Evolutionary conservation across 2,888 invertebrate species (phyloP).

Genomic region (Blastobasis adustella): DNA sequence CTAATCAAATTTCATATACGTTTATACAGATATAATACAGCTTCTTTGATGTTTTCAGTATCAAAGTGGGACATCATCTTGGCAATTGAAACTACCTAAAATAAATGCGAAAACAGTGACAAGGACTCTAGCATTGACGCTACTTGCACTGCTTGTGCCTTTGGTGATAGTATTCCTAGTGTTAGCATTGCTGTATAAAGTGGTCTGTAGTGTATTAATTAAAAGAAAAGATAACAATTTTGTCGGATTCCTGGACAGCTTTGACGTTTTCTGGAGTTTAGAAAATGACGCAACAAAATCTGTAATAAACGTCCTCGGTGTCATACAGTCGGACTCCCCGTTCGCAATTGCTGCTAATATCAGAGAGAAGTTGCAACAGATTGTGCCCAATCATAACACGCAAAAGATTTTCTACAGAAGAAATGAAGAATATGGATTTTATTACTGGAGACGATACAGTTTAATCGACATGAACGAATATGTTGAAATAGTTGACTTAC

Average conservation of each 20-base stretch:
- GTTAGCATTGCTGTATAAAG: conserved; percentile 32
- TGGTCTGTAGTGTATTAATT: conserved; percentile 35
- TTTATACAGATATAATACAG: too few species aligned
- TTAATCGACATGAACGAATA: conserved; percentile 51
- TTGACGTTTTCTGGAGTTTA: conserved; percentile 70
- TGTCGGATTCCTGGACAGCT: conserved; percentile 61
- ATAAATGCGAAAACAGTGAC: conserved; percentile 13
- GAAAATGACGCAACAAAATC: conserved; percentile 59
- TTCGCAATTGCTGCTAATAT: conserved; percentile 27
- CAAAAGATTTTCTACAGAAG: conserved; percentile 60
- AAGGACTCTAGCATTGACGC: conserved; percentile 18
- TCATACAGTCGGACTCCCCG: conserved; percentile 48
- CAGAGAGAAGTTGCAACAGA: conserved; percentile 28
- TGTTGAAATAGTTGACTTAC: conserved; percentile 50
- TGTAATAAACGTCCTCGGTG: conserved; percentile 62
- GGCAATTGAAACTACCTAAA: conserved; percentile 12
- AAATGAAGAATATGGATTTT: conserved; percentile 61
- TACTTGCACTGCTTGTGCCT: conserved; percentile 28
- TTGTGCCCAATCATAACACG: conserved; percentile 20
- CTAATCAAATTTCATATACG: too few species aligned
- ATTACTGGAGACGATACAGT: conserved; percentile 58
- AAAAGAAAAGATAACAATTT: conserved; percentile 43
- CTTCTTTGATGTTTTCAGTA: too few species aligned
- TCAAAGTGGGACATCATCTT: conserved; percentile 6
- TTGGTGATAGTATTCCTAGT: conserved; percentile 21